A percentile compares a stretch with the other conserved stretches of the same genome.
These are phyloP conservation scores for Hypotaenidia philippensis DNA, from an alignment of 2,797 vertebrate species.

Conservation along the genomic window DNA sequence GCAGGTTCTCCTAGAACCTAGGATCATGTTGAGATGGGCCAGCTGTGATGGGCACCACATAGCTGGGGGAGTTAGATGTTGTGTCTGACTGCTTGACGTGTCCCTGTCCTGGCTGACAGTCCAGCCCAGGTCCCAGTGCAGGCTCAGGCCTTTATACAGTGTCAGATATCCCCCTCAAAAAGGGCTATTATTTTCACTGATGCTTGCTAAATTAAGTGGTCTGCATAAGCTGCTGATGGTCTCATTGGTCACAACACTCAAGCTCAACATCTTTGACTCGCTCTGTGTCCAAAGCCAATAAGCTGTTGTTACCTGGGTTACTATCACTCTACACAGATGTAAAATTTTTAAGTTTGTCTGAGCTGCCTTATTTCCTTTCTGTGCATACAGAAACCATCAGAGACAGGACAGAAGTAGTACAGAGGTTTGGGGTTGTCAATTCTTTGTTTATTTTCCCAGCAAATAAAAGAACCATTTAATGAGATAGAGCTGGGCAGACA, in stretches of 20 bases:
- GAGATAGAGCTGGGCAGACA: neutral
- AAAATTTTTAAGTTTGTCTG: neutral
- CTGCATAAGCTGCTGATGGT: neutral
- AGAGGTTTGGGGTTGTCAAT: neutral
- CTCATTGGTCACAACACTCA: neutral
- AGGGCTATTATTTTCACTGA: neutral
- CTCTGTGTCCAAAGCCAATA: neutral
- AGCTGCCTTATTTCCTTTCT: neutral
- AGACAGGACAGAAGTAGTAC: neutral
- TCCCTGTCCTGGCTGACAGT: neutral
- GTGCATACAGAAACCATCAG: neutral
- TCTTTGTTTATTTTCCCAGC: neutral
- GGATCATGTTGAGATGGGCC: neutral
- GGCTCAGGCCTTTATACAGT: neutral
- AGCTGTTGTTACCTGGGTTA: neutral
- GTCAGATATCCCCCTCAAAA: neutral
- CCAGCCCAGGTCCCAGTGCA: neutral
- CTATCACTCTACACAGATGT: neutral
- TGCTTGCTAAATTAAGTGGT: neutral
- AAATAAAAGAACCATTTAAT: neutral
- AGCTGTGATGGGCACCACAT: neutral
- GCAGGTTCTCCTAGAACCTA: neutral
- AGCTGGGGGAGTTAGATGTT: accelerated
- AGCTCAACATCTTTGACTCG: neutral
- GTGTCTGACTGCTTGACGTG: neutral